Evolutionary conservation across 2,797 vertebrate genomes (phyloP).

Genomic region (Rhabdophis nuchalis): DNA sequence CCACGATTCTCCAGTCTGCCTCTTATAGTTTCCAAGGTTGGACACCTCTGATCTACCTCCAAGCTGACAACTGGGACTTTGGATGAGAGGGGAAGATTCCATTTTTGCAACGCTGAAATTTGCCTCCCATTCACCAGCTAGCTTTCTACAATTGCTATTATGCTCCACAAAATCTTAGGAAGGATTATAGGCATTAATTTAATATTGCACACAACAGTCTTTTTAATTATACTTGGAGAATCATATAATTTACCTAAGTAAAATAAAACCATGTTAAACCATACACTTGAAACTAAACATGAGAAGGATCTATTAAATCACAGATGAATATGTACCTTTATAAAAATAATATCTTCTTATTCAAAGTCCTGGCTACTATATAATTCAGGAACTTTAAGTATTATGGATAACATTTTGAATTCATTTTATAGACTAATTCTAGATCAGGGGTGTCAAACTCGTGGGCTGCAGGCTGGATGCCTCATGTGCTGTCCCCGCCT

Average conservation of each 20-base stretch:
- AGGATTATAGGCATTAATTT: not conserved
- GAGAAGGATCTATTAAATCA: slow-evolving; percentile 12
- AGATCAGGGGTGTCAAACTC: slow-evolving; percentile 59
- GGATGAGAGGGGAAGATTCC: not conserved
- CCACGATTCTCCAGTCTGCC: not conserved
- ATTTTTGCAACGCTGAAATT: not conserved
- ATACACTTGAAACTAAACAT: slow-evolving; percentile 29
- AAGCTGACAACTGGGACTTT: not conserved
- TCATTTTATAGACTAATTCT: slow-evolving; percentile 68
- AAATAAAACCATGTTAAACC: slow-evolving; percentile 34
- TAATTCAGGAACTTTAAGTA: slow-evolving; percentile 47
- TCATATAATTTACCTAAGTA: slow-evolving; percentile 10
- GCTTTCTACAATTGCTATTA: not conserved
- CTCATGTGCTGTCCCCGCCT: no score
- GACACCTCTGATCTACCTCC: not conserved
- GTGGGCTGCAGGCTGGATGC: no score
- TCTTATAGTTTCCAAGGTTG: not conserved
- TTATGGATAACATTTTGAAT: slow-evolving; percentile 61
- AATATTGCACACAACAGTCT: not conserved
- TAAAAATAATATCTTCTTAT: slow-evolving; percentile 16
- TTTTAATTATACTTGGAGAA: slow-evolving; percentile 27
- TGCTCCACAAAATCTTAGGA: not conserved
- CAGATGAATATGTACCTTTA: not conserved
- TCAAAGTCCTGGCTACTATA: slow-evolving; percentile 33
- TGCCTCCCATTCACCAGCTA: not conserved